These are phyloP conservation scores for Camelus dromedarius DNA, from an alignment of 2,113 vertebrate species.

Conservation along the genomic window DNA sequence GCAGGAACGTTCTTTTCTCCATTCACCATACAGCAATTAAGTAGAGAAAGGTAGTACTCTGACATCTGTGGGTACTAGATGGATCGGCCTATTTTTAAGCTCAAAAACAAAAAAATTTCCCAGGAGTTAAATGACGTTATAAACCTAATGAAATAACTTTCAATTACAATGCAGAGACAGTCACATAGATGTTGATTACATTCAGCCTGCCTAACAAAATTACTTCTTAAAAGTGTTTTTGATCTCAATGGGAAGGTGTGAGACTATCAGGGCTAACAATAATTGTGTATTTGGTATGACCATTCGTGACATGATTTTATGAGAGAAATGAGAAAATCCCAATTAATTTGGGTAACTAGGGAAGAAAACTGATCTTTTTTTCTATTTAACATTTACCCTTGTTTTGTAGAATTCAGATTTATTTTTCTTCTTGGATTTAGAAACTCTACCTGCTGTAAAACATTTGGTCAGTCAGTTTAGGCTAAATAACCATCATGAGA, in stretches of 20 bases:
- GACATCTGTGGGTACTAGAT: neutral
- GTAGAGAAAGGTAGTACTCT: neutral
- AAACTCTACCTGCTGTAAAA: neutral
- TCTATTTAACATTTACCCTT: neutral
- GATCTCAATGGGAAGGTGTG: neutral
- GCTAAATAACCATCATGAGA: neutral
- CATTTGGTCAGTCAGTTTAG: slow-evolving; percentile 21
- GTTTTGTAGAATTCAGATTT: slow-evolving; percentile 9
- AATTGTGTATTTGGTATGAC: neutral
- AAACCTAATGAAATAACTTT: neutral
- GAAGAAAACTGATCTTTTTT: neutral
- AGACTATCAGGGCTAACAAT: neutral
- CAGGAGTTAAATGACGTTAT: neutral
- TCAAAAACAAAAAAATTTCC: neutral
- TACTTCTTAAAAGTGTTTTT: slow-evolving; percentile 23
- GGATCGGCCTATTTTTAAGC: neutral
- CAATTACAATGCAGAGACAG: slow-evolving; percentile 15
- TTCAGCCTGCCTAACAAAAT: slow-evolving; percentile 33
- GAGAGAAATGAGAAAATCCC: slow-evolving; percentile 24
- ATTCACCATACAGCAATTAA: neutral
- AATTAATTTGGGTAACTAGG: slow-evolving; percentile 7
- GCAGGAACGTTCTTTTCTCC: neutral
- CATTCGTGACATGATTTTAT: neutral
- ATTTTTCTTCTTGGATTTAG: slow-evolving; percentile 47
- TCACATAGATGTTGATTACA: slow-evolving; percentile 8